Conservation (phyloP, 2,113 vertebrate genomes). For the Columba livia region DNA sequence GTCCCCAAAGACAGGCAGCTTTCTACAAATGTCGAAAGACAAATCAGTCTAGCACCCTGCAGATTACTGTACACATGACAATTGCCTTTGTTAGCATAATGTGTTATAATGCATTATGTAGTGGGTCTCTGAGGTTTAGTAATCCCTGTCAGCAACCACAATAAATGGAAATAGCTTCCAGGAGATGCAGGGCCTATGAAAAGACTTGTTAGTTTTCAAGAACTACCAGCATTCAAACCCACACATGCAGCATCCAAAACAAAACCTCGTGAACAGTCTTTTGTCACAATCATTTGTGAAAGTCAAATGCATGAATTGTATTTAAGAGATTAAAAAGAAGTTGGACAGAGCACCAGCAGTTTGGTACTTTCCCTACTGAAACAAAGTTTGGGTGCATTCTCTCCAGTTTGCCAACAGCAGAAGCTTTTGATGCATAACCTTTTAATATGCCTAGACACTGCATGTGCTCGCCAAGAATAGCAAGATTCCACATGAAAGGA, state of each 20-base stretch:
- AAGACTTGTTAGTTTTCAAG: neutral
- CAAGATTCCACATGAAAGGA: neutral
- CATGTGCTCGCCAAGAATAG: neutral
- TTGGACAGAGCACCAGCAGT: neutral
- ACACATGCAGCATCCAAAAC: neutral
- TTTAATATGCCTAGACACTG: neutral
- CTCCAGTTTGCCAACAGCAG: neutral
- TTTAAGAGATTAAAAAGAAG: neutral
- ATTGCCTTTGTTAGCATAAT: conserved; percentile 5
- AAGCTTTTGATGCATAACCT: neutral
- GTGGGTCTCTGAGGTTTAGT: neutral
- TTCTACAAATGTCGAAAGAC: neutral
- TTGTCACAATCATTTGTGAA: neutral
- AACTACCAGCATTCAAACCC: neutral
- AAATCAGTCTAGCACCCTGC: neutral
- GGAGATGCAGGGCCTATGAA: neutral
- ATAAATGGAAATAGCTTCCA: conserved; percentile 25
- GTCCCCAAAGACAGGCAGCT: neutral
- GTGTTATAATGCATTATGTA: neutral
- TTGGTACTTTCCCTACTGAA: neutral
- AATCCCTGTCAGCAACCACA: conserved; percentile 27
- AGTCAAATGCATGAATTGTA: neutral
- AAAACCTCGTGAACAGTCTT: neutral
- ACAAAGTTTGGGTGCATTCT: neutral
- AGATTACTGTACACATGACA: neutral